Evolutionary conservation across 92 coral and sea anemone species (phyloP).

Genomic region (Porites rus): DNA sequence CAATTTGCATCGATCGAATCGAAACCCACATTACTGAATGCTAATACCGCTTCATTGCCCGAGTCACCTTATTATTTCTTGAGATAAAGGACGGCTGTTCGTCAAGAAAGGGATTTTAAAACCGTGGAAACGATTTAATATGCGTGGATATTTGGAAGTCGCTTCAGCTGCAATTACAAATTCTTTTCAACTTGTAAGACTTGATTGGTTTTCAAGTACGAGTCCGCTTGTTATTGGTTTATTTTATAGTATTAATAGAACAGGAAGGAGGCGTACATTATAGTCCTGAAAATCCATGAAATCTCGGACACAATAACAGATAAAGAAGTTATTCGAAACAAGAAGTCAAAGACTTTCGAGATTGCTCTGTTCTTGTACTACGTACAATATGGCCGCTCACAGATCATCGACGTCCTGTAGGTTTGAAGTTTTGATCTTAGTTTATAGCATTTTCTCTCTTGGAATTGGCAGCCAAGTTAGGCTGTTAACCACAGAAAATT

Average conservation of each 20-base stretch:
- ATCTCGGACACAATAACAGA: background rate
- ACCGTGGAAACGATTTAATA: background rate
- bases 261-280: constrained; percentile 13
- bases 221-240: constrained; percentile 24
- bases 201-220: constrained; percentile 1
- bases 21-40: background rate
- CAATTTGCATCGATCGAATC: background rate
- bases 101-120: background rate
- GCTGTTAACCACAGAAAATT: constrained; percentile 35
- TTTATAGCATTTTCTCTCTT: background rate
- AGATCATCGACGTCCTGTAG: background rate
- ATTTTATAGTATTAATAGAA: background rate
- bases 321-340: background rate
- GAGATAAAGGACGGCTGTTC: constrained; percentile 1
- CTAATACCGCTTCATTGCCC: background rate
- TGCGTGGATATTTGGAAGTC: background rate
- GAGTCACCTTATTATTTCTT: background rate
- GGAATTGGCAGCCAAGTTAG: constrained; percentile 27
- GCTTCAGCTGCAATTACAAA: background rate
- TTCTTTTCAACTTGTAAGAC: background rate
- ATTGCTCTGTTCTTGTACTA: background rate
- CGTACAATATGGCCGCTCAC: constrained; percentile 6
- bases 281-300: background rate
- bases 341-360: background rate
- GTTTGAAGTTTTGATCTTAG: background rate